Evolutionary conservation across 2,888 invertebrate genomes (phyloP).

Genomic region (Epinotia nisella): DNA sequence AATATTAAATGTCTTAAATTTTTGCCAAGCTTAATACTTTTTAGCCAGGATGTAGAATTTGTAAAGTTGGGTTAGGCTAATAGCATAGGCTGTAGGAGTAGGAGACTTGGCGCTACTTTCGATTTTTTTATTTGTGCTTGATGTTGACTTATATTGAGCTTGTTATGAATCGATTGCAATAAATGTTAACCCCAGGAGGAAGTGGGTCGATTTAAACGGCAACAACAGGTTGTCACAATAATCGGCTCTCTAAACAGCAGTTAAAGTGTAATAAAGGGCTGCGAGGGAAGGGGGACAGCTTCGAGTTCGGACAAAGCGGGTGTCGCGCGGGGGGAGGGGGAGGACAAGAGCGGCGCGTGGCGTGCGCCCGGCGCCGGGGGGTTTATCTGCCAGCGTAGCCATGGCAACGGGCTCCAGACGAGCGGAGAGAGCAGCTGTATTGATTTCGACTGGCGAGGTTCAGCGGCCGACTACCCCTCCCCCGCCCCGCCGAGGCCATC

Average conservation of each 20-base stretch:
- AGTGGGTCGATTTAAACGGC: slow-evolving; percentile 50
- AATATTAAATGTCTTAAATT: too few relatives aligned
- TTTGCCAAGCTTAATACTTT: too few relatives aligned
- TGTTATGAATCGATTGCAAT: too few relatives aligned
- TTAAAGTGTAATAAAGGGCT: slow-evolving; percentile 52
- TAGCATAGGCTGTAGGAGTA: too few relatives aligned
- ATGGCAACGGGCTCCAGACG: slow-evolving; percentile 77
- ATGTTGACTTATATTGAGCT: too few relatives aligned
- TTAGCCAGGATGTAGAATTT: too few relatives aligned
- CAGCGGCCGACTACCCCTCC: slow-evolving; percentile 73
- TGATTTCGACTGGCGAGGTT: slow-evolving; percentile 81
- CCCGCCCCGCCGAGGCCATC: slow-evolving; percentile 57
- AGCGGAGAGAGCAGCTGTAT: slow-evolving; percentile 85
- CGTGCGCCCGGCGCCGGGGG: slow-evolving; percentile 47
- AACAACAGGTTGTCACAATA: slow-evolving; percentile 62
- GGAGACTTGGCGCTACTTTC: too few relatives aligned
- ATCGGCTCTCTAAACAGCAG: slow-evolving; percentile 50
- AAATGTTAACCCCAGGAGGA: not conserved
- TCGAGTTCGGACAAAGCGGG: slow-evolving; percentile 38
- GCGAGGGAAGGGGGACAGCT: slow-evolving; percentile 24
- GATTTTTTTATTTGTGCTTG: too few relatives aligned
- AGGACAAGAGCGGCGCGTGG: slow-evolving; percentile 44
- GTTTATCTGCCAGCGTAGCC: slow-evolving; percentile 71
- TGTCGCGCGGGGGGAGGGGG: slow-evolving; percentile 35
- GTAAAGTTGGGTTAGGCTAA: too few relatives aligned